phyloP scores from a whole-genome alignment of 1,140 invertebrate genomes.

The Copidosoma floridanum region DNA sequence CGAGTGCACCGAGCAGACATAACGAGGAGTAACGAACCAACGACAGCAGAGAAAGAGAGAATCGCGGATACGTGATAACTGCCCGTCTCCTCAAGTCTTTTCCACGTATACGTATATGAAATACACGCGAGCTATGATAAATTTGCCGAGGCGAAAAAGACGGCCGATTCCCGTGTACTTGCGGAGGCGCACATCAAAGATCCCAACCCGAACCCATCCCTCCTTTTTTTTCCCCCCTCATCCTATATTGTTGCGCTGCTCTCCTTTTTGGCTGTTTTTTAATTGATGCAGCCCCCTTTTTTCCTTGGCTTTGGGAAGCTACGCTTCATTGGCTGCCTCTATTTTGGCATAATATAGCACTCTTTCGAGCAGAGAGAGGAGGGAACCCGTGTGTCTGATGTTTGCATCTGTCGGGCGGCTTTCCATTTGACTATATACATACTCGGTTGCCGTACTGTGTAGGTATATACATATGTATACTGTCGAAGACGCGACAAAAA shows the following conservation, averaged over 20 bases:
- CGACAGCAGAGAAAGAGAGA: not conserved
- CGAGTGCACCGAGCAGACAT: not conserved
- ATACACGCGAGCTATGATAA: slow-evolving; percentile 46
- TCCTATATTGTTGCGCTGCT: too few species aligned
- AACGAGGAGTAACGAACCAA: slow-evolving; percentile 7
- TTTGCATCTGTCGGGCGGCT: too few species aligned
- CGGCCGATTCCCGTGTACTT: slow-evolving; percentile 50
- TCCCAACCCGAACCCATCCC: slow-evolving; percentile 19
- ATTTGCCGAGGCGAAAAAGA: slow-evolving; percentile 51
- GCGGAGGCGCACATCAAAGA: slow-evolving; percentile 31
- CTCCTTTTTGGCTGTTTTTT: not conserved
- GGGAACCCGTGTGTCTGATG: too few species aligned
- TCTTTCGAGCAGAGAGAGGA: not conserved
- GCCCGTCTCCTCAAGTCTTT: slow-evolving; percentile 9
- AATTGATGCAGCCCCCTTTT: slow-evolving; percentile 10
- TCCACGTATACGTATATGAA: too few species aligned
- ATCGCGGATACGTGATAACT: not conserved
- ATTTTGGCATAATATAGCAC: not conserved
- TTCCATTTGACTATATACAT: too few species aligned
- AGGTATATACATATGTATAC: too few species aligned
- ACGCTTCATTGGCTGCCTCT: slow-evolving; percentile 4
- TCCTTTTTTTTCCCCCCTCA: not conserved
- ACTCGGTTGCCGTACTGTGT: too few species aligned
- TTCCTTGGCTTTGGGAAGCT: not conserved
- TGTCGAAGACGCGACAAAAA: slow-evolving; percentile 11